Evolutionary conservation across 2,113 vertebrate species (phyloP), one percentile per base, ranked within the genome.

Genomic region (Ibidorhyncha struthersii): DNA sequence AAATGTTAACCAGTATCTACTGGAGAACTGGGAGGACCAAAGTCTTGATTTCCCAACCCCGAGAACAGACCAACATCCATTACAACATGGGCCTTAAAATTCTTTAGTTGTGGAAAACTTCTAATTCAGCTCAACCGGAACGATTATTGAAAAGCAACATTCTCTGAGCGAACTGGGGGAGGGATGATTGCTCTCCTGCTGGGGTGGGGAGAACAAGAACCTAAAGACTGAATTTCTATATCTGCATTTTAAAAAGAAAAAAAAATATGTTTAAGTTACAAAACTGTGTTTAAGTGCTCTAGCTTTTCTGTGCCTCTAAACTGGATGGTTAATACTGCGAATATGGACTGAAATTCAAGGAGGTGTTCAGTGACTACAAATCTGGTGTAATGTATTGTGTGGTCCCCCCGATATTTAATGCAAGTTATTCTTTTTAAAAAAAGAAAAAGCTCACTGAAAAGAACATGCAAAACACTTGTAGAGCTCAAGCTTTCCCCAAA

Each of bases 301-400:
- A 34, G 47, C 74, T 97, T 95, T 96, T 69, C 69, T 96, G 91
- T 97, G 96, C 96, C 97, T 97, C 96, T 92, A n/a, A 91, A 71
- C 55, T 29, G 49, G 52, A 20, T 40, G 41, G 58, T 85, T 88
- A 80, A 80, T 71, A 71, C 71, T 74, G 45, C 52, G 50, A 16
- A 34, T 14, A 25, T 1, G 7, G 58, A 49, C n/a, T 73, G 84
- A 78, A 97, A 87, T 49, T 78, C 82, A 49, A 95, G 85, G 77
- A 73, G 38, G 23, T 86, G 40, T 67, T 58, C 70, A 62, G 36
- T 71, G 90, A 66, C 66, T 62, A 72, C 95, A 86, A 66, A 53
- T 80, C 32, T 83, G 81, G 40, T 49, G 40, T 58, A 34, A 27
- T 56, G 72, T 50, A 27, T n/a, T 52, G 22, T 72, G 74, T 45